A percentile compares a stretch with the other conserved stretches of the same genome.
These are phyloP conservation scores for Bimastos eiseni DNA, from an alignment of 2,888 invertebrate genomes.

Conservation along the genomic window DNA sequence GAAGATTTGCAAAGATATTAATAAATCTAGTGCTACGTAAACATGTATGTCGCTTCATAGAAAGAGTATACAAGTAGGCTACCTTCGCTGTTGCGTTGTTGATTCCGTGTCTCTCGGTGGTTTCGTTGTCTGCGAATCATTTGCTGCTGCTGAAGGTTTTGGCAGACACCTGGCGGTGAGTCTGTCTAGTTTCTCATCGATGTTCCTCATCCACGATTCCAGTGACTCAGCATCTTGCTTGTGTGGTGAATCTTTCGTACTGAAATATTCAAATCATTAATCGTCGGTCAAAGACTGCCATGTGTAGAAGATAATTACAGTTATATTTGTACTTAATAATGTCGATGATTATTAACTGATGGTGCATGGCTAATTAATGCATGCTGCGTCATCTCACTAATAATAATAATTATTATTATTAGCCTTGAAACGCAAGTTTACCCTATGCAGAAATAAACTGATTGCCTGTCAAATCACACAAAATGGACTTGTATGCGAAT, in stretches of 20 bases:
- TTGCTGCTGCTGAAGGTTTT: background rate
- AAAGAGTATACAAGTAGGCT: background rate
- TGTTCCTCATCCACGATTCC: background rate
- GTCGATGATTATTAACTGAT: no score
- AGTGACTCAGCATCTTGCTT: background rate
- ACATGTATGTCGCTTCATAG: background rate
- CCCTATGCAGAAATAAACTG: background rate
- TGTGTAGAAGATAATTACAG: no score
- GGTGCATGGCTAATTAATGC: no score
- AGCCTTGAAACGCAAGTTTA: background rate
- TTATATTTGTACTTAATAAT: no score
- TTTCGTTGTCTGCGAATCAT: background rate
- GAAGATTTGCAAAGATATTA: background rate
- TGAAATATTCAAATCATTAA: background rate
- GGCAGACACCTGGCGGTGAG: background rate
- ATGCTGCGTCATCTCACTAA: no score
- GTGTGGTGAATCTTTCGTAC: background rate
- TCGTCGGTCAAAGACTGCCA: background rate
- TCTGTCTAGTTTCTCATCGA: background rate
- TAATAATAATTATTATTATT: no score
- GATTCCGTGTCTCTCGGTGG: background rate
- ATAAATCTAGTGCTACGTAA: background rate
- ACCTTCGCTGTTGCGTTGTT: background rate
- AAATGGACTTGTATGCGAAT: background rate
- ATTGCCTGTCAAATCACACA: background rate